A percentile compares a stretch with the other conserved stretches of the same genome.
Evolutionary conservation across 2,888 invertebrate genomes (phyloP).

Genomic region (Tetramorium bicarinatum): DNA sequence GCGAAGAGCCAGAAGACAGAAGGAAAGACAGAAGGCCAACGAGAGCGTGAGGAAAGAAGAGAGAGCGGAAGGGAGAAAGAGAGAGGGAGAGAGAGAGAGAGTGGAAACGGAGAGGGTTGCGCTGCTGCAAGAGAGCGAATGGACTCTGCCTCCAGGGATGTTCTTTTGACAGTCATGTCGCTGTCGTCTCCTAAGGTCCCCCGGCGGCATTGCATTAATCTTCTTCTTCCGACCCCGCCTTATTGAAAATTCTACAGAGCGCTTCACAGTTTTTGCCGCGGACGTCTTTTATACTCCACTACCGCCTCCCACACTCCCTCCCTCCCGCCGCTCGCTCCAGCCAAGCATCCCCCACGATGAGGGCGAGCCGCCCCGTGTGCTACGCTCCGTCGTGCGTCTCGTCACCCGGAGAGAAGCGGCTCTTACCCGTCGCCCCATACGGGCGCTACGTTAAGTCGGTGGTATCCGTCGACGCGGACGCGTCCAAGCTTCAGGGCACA

Average conservation of each 20-base stretch:
- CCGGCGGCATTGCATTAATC: conserved; percentile 83
- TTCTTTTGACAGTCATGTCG: conserved; percentile 83
- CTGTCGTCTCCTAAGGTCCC: conserved; percentile 82
- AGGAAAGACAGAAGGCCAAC: conserved; percentile 48
- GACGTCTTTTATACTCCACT: conserved; percentile 74
- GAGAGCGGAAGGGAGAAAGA: conserved; percentile 19
- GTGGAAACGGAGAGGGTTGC: conserved; percentile 61
- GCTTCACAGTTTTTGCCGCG: conserved; percentile 78
- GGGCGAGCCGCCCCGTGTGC: conserved; percentile 19
- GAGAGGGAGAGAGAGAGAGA: background rate
- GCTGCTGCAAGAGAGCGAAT: conserved; percentile 73
- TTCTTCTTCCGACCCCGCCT: conserved; percentile 81
- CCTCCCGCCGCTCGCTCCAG: background rate
- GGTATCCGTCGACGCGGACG: conserved; percentile 33
- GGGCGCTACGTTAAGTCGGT: background rate
- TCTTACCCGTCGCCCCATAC: background rate
- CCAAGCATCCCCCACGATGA: conserved; percentile 28
- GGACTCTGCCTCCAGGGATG: conserved; percentile 80
- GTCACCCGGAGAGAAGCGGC: conserved; percentile 38
- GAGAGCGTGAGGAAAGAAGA: conserved; percentile 12
- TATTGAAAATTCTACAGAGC: conserved; percentile 84
- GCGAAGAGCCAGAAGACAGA: conserved; percentile 28
- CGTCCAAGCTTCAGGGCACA: conserved; percentile 32
- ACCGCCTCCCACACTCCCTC: conserved; percentile 20
- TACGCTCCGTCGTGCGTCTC: conserved; percentile 31